Base-by-base conservation (phyloP, 2,797 vertebrate genomes). In the Sarcophilus harrisii region DNA sequence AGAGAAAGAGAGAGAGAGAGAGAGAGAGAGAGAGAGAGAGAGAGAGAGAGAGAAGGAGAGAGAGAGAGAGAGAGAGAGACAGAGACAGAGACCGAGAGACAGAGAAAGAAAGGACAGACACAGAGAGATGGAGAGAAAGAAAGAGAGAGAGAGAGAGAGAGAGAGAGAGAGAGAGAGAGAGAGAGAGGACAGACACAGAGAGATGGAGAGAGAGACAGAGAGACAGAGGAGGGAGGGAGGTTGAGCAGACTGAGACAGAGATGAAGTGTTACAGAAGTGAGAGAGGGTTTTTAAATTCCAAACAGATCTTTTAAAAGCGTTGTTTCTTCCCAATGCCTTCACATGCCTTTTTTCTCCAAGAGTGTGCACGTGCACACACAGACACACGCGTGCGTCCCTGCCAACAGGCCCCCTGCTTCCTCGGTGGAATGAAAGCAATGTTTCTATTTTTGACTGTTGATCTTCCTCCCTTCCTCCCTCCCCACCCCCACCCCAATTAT, bases 401-500 rank as follows among this genome's bases (percentile, higher is more conserved):
- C 29, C 92, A 60, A 58, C 14, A 8, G 92, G 93, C 93, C 93
- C 0, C 0, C 91, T 93, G 87, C 93, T 96, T 92, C 95, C 87
- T 93, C 3, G 16, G 96, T 96, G 96, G 95, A 93, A 93, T 55
- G 97, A 97, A 90, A 27, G 29, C 18, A 92, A 89, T 97, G 97
- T 94, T 4, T 93, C 89, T 97, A 92, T 92, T 96, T 97, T 97
- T 98, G 96, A 95, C 97, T 92, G 94, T 96, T 95, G 60, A 95
- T 96, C 98, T 95, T 92, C 89, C n/a, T 21, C 98, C 91, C 95
- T 97, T 95, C 96, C 57, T 96, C 59, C 96, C 94, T 95, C 93
- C 60, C 94, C 94, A 96, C 93, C 92, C 92, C 96, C 95, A 94
- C 95, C 95, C 97, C 98, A 97, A 98, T 97, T 98, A 98, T 97